Base-by-base conservation (phyloP, 2,888 invertebrate genomes). In the Drosophila greeni region DNA sequence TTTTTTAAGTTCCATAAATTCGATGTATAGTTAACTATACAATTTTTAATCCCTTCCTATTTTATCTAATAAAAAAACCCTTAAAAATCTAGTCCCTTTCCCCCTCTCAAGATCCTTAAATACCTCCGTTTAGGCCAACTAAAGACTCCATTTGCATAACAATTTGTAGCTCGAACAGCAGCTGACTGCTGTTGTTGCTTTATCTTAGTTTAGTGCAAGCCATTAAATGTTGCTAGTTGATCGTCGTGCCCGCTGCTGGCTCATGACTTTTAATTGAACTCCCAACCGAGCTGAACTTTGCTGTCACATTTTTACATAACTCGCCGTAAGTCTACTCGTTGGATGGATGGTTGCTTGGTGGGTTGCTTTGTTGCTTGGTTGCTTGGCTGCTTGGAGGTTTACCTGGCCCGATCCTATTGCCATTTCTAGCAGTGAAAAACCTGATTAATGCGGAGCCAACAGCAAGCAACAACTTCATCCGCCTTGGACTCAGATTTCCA, bases 391-490 rank as follows among this genome's bases (percentile, higher is more conserved):
- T n/a, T 24, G 42, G 42, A 24, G 42, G 9, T 26, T 26, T 45
- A 45, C 26, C 43, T 43, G 33, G 53, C 26, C 26, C 43, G 53
- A 33, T 52, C 60, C 57, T 71, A 65, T 59, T 71, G 67, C 40
- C 74, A 57, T 72, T 71, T 67, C 66, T 51, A 42, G 49, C 59
- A 61, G 60, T 72, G 49, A 48, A 64, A 45, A 45, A 45, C 70
- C 70, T 70, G 74, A 74, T 70, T 73, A 70, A 73, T 74, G 69
- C 69, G 59, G 61, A 66, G 61, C 60, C 74, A 78, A 73, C 70
- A 70, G 58, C 66, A n/a, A 60, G 58, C 74, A 78, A 78, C 73
- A 70, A 65, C 66, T 67, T 78, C 70, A 75, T 73, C 76, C 79
- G 73, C 52, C 31, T 45, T 11, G 34, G 60, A 61, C 45, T 45